These are phyloP conservation scores for Drosophila dunni DNA, from an alignment of 1,140 invertebrate genomes.

Conservation along the genomic window DNA sequence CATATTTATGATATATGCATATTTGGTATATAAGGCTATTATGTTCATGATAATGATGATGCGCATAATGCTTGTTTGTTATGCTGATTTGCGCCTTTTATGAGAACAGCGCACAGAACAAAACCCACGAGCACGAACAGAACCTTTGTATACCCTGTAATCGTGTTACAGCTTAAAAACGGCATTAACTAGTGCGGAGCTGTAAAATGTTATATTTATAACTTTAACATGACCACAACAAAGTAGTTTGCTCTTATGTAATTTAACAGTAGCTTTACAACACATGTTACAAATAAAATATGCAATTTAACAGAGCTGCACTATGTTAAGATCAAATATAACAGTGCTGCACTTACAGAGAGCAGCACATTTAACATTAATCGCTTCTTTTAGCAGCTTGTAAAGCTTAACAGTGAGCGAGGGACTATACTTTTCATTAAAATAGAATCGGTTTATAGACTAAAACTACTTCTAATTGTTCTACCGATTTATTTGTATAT, in stretches of 20 bases:
- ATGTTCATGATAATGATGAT: conserved; percentile 38
- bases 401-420: too few relatives aligned
- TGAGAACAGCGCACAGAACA: conserved; percentile 19
- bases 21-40: conserved; percentile 43
- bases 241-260: too few relatives aligned
- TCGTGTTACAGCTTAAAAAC: neutral
- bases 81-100: conserved; percentile 73
- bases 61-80: conserved; percentile 67
- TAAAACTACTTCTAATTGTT: too few relatives aligned
- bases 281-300: too few relatives aligned
- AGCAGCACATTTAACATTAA: too few relatives aligned
- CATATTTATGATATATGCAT: conserved; percentile 28
- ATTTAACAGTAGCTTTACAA: too few relatives aligned
- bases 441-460: too few relatives aligned
- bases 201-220: neutral
- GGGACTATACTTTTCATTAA: too few relatives aligned
- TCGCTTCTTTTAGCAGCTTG: too few relatives aligned
- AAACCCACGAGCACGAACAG: conserved; percentile 8
- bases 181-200: neutral
- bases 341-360: too few relatives aligned
- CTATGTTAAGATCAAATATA: neutral
- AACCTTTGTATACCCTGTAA: conserved; percentile 30
- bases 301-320: neutral
- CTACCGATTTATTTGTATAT: too few relatives aligned
- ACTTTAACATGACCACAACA: neutral